A percentile compares a stretch with the other conserved stretches of the same genome.
Evolutionary conservation across 2,888 invertebrate species (phyloP).

Genomic region (Andrena praecox): DNA sequence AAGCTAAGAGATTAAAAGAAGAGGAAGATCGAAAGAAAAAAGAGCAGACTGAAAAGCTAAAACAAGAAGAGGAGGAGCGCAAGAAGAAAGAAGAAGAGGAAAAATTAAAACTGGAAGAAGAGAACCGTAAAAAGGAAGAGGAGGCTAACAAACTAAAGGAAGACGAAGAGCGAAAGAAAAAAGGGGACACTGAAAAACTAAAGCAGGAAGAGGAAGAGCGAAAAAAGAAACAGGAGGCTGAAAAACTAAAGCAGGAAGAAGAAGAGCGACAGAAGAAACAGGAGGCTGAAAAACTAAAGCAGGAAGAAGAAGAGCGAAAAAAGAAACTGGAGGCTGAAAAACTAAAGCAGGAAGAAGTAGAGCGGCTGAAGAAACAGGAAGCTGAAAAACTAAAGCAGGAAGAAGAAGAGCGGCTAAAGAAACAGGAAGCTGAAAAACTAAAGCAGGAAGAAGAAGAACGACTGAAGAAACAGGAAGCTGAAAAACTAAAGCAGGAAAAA

Average conservation of each 20-base stretch:
- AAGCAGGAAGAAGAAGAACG: conserved; percentile 50
- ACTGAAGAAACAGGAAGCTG: conserved; percentile 73
- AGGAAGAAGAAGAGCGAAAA: conserved; percentile 73
- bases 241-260: conserved; percentile 61
- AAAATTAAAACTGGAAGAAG: conserved; percentile 48
- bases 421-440: conserved; percentile 45
- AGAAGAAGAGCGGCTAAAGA: conserved; percentile 53
- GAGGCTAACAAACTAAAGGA: conserved; percentile 44
- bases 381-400: conserved; percentile 49
- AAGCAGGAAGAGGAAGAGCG: conserved; percentile 44
- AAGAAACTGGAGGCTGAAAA: conserved; percentile 70
- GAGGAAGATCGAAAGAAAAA: conserved; percentile 60
- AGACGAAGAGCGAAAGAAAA: conserved; percentile 51
- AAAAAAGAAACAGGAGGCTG: conserved; percentile 56
- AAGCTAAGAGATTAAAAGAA: conserved; percentile 76
- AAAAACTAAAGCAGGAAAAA: conserved; percentile 75
- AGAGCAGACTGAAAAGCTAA: conserved; percentile 57
- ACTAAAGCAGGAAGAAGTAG: conserved; percentile 53
- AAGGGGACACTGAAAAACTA: conserved; percentile 55
- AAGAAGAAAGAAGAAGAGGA: conserved; percentile 45
- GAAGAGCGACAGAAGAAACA: conserved; percentile 58
- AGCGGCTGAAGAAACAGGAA: conserved; percentile 56
- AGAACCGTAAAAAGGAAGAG: conserved; percentile 50
- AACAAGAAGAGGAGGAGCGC: conserved; percentile 46
- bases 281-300: conserved; percentile 25